Conservation (phyloP, 2,113 vertebrate genomes). For the Gallinago jamesoni region DNA sequence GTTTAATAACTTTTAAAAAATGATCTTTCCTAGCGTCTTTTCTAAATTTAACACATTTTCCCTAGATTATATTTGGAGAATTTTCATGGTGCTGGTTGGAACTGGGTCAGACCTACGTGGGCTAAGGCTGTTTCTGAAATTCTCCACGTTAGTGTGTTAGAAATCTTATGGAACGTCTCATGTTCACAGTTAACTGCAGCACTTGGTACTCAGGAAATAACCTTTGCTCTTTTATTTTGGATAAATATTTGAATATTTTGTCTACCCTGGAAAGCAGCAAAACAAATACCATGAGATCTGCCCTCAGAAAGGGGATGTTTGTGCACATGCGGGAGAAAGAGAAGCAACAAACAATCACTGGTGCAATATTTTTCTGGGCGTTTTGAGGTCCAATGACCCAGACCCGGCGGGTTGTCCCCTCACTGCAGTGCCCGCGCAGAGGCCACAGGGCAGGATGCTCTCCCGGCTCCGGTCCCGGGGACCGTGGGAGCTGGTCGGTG, state of each 20-base stretch:
- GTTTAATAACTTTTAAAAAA: background rate
- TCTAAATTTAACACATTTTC: background rate
- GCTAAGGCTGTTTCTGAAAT: background rate
- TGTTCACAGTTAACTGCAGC: background rate
- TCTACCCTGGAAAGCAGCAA: background rate
- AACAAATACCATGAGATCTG: background rate
- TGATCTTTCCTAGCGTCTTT: background rate
- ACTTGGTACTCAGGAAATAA: background rate
- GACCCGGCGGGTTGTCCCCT: background rate
- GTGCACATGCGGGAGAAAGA: background rate
- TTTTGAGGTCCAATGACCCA: accelerated
- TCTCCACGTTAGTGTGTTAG: background rate
- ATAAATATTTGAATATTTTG: background rate
- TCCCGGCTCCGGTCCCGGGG: background rate
- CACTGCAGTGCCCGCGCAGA: accelerated
- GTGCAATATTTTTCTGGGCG: background rate
- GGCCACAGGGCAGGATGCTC: background rate
- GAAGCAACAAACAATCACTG: background rate
- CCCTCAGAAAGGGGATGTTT: background rate
- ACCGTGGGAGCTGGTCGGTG: background rate
- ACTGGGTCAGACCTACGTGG: background rate
- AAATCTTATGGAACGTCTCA: background rate
- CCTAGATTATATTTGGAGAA: background rate
- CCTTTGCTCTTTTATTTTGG: background rate
- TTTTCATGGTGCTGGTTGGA: background rate